Evolutionary conservation across 2,888 invertebrate species (phyloP).

Genomic region (Seira musarum): DNA sequence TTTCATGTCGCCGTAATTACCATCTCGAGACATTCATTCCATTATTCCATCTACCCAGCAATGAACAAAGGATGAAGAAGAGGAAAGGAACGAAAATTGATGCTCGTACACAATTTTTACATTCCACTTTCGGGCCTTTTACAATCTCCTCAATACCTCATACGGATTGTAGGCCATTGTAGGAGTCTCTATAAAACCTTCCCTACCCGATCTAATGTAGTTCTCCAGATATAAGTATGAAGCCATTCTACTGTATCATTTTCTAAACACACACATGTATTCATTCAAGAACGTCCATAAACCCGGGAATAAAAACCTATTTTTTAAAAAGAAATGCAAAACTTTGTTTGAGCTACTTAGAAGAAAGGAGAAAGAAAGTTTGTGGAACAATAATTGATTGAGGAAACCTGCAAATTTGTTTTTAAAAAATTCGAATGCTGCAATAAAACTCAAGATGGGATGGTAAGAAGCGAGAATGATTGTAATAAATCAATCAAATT

Average conservation of each 20-base stretch:
- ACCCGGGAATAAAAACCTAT: too few species aligned
- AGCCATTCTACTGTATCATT: too few species aligned
- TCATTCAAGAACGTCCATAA: too few species aligned
- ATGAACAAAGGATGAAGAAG: slow-evolving; percentile 1
- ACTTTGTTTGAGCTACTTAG: background rate
- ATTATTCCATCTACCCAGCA: slow-evolving; percentile 12
- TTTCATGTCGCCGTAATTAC: slow-evolving; percentile 47
- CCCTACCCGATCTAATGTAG: too few species aligned
- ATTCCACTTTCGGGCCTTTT: background rate
- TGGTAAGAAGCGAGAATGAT: too few species aligned
- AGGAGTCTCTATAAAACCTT: too few species aligned
- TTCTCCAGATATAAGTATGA: too few species aligned
- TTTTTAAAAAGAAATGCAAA: background rate
- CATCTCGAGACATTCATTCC: slow-evolving; percentile 25
- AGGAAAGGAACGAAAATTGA: slow-evolving; percentile 6
- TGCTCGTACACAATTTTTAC: slow-evolving; percentile 4
- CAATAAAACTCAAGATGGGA: too few species aligned
- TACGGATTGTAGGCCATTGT: too few species aligned
- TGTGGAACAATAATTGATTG: background rate
- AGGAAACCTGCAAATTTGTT: background rate
- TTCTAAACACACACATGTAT: too few species aligned
- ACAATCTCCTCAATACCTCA: background rate
- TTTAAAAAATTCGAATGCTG: too few species aligned
- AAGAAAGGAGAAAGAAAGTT: background rate
- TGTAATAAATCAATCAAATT: too few species aligned